Evolutionary conservation across 2,797 vertebrate genomes (phyloP), one percentile per base, ranked within the genome.

Genomic region (Limnodromus scolopaceus): DNA sequence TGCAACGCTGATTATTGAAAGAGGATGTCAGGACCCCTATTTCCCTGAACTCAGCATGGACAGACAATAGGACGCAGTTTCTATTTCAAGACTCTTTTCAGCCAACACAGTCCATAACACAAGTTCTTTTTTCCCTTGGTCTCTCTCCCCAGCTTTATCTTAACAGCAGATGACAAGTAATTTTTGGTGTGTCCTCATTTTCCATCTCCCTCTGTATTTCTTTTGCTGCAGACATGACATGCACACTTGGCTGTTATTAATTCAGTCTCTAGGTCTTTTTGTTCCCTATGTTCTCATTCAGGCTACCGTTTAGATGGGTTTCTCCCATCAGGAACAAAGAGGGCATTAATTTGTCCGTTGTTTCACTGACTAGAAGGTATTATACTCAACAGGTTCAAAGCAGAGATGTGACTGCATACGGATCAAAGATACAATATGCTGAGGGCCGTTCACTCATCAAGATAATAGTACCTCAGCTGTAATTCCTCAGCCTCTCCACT

Each of bases 31-130:
- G 79, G n/a, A 96, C 46, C 36, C 69, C 79, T 57, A 12, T 92
- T 92, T 86, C 46, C n/a, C 79, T 92, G 92, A 95, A 95, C 82
- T 86, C 87, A 78, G 82, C 53, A 65, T 54, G 76, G 72, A 78
- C 0, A 1, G 84, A 95, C 80, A 94, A 93, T 78, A 90, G 82
- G 46, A 92, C 3, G 0, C 65, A 86, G 91, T 76, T 96, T 95
- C 94, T 91, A 85, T 93, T 92, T 94, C 87, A 88, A 88, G 89
- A 61, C 80, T 51, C 46, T 94, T 95, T 96, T 91, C 91, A 85
- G 76, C 39, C 89, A 94, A 51, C 61, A 76, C 38, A 92, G 61
- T 57, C 80, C 32, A 11, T 69, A 88, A 81, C 63, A 84, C 49
- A 88, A 72, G 54, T 76, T 65, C 45, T 81, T 93, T 93, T 90